Evolutionary conservation across 1,140 invertebrate genomes (phyloP).

Genomic region (Dinoponera quadriceps): DNA sequence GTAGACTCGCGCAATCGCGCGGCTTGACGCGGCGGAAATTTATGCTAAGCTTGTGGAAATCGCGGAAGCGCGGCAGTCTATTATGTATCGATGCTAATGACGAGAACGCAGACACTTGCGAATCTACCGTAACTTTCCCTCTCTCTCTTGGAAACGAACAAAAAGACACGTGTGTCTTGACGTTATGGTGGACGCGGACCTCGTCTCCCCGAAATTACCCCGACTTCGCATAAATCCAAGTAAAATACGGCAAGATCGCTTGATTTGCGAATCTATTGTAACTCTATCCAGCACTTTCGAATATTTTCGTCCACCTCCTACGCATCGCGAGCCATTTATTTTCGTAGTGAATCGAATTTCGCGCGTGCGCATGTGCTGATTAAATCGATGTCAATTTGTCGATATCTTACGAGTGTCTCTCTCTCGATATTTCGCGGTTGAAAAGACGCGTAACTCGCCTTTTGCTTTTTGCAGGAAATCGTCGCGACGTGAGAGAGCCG

Average conservation of each 20-base stretch:
- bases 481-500: conserved; percentile 25
- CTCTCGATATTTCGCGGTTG: background rate
- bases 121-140: conserved; percentile 2
- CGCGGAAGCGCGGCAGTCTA: background rate
- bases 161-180: background rate
- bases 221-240: background rate
- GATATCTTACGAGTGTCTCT: background rate
- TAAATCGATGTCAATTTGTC: too few relatives aligned
- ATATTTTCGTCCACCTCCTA: too few relatives aligned
- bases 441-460: conserved; percentile 18
- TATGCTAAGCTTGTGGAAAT: conserved; percentile 14
- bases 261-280: background rate
- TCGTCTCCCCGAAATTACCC: background rate
- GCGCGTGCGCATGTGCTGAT: too few relatives aligned
- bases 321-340: too few relatives aligned
- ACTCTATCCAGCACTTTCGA: too few relatives aligned
- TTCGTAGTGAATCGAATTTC: too few relatives aligned
- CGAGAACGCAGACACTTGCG: background rate
- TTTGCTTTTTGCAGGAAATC: conserved; percentile 53
- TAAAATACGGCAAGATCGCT: background rate
- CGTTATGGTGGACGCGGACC: too few relatives aligned
- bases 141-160: background rate
- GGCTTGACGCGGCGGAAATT: background rate
- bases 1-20: background rate
- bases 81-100: conserved; percentile 7